Conservation (phyloP, 2,888 invertebrate genomes). For the Xestia c-nigrum region DNA sequence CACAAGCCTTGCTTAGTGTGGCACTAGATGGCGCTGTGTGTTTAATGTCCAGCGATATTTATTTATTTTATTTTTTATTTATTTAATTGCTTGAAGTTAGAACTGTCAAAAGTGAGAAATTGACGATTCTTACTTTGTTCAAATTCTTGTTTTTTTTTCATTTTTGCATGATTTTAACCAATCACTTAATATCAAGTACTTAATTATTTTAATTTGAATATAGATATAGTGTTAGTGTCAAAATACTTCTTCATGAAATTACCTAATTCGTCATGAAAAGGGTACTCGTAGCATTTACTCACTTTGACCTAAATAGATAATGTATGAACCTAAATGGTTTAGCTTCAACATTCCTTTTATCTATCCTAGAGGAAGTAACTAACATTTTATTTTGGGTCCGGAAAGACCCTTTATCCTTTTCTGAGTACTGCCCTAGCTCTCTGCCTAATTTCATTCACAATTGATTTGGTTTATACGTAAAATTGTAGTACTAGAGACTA, state of each 20-base stretch:
- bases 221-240: not conserved
- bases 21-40: too few relatives aligned
- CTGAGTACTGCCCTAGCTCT: constrained; percentile 3
- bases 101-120: too few relatives aligned
- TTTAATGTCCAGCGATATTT: too few relatives aligned
- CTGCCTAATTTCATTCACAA: constrained; percentile 34
- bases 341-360: constrained; percentile 24
- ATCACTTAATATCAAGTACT: not conserved
- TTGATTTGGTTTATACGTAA: constrained; percentile 6
- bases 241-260: not conserved
- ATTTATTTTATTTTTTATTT: too few relatives aligned
- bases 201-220: too few relatives aligned
- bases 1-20: too few relatives aligned
- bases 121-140: too few relatives aligned
- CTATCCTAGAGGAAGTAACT: constrained; percentile 1
- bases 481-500: not conserved
- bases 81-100: too few relatives aligned
- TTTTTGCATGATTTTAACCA: too few relatives aligned
- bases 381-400: constrained; percentile 43
- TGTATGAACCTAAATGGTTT: constrained; percentile 10
- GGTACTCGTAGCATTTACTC: constrained; percentile 3
- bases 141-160: too few relatives aligned
- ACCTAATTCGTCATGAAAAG: not conserved
- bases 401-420: constrained; percentile 41
- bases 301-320: constrained; percentile 32